These are phyloP conservation scores for Caenorhabditis panamensis DNA, from an alignment of 2,888 invertebrate species.

Conservation along the genomic window DNA sequence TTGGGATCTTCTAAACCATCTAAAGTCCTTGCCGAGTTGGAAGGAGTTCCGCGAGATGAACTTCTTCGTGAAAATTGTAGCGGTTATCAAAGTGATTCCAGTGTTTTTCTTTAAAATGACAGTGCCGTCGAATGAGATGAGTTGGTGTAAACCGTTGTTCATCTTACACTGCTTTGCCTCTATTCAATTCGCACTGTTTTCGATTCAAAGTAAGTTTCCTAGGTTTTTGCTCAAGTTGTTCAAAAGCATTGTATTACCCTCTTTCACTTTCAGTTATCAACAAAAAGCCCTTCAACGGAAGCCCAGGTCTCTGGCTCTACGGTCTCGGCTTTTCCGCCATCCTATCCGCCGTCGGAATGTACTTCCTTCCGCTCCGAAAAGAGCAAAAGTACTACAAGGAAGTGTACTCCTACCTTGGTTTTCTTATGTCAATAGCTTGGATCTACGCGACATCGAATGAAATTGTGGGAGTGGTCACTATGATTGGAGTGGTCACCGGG, in stretches of 20 bases:
- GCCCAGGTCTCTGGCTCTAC: slow-evolving; percentile 70
- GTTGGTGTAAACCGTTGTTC: slow-evolving; percentile 85
- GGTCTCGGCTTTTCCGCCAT: slow-evolving; percentile 68
- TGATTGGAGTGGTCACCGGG: slow-evolving; percentile 84
- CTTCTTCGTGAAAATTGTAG: slow-evolving; percentile 34
- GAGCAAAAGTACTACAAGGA: slow-evolving; percentile 74
- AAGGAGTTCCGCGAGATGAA: slow-evolving; percentile 52
- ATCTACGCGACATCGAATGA: slow-evolving; percentile 86
- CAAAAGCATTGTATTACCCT: not conserved
- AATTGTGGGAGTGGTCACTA: slow-evolving; percentile 84
- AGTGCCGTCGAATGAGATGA: slow-evolving; percentile 84
- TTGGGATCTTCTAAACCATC: slow-evolving; percentile 44
- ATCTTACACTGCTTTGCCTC: slow-evolving; percentile 84
- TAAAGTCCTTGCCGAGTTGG: slow-evolving; percentile 53
- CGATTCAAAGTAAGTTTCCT: slow-evolving; percentile 43
- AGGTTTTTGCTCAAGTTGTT: not conserved
- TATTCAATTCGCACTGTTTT: slow-evolving; percentile 80
- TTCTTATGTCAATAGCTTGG: slow-evolving; percentile 84
- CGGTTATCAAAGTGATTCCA: slow-evolving; percentile 80
- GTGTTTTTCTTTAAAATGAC: slow-evolving; percentile 84
- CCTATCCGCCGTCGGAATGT: slow-evolving; percentile 63
- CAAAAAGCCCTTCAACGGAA: slow-evolving; percentile 45
- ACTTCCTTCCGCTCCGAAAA: slow-evolving; percentile 66
- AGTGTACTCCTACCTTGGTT: slow-evolving; percentile 83
- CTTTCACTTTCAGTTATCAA: slow-evolving; percentile 49